Percentiles rank a stretch among this genome's conserved stretches.
Evolutionary conservation across 2,113 vertebrate genomes (phyloP).

Genomic region (Dasyurus viverrinus): DNA sequence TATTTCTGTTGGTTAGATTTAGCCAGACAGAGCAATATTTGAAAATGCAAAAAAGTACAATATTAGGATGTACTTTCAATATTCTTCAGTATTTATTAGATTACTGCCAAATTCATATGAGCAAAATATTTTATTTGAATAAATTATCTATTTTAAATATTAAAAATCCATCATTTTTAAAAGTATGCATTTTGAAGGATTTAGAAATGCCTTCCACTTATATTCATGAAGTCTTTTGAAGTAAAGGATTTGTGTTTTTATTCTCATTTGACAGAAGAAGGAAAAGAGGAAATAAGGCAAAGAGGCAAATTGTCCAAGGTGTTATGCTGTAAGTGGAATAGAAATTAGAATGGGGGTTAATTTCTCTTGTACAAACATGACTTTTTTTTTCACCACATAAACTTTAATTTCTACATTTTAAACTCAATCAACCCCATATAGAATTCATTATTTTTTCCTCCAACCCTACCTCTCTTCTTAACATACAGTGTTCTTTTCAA

Average conservation of each 20-base stretch:
- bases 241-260: neutral
- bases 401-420: neutral
- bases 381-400: neutral
- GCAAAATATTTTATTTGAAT: slow-evolving; percentile 27
- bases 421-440: neutral
- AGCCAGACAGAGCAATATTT: neutral
- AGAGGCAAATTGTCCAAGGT: neutral
- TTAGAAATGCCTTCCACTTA: slow-evolving; percentile 16
- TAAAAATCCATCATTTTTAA: neutral
- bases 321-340: neutral
- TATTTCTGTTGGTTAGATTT: neutral
- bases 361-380: neutral
- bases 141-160: neutral
- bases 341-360: neutral
- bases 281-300: neutral
- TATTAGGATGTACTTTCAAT: neutral
- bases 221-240: slow-evolving; percentile 24
- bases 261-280: neutral
- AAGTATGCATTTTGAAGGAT: neutral
- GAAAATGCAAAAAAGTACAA: slow-evolving; percentile 24
- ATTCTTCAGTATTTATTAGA: slow-evolving; percentile 5
- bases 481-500: neutral
- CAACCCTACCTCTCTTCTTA: neutral
- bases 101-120: neutral
- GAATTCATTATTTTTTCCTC: neutral